Evolutionary conservation across 2,888 invertebrate genomes (phyloP), one percentile per base, ranked within the genome.

Genomic region (Tillus elongatus): DNA sequence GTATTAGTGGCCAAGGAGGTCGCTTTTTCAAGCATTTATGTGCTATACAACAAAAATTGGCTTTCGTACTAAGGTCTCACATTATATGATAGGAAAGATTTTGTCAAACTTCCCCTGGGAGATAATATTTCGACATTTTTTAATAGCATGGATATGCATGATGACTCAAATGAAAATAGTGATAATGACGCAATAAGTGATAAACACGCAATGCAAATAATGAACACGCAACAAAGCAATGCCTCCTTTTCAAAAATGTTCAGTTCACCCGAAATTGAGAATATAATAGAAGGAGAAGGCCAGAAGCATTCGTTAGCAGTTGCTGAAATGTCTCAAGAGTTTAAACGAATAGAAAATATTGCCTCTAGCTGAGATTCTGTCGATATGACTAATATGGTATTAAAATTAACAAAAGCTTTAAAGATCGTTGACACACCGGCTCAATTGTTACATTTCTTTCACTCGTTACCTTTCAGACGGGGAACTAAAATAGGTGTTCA

Each of bases 291-390:
- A 19, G n/a, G n/a, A n/a, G 24, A 19, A 6, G 24, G n/a, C 24
- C 24, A 19, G 24, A n/a, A 19, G 24, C 24, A 19, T 19, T 19
- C 24, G 24, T 19, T 19, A 19, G 24, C 24, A 19, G 24, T 19
- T 8, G 24, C 24, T 19, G 24, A 19, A 19, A 19, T 19, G 24
- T 19, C 24, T 19, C 6, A 19, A 19, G 24, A 19, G n/a, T 19
- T 19, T 19, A 19, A n/a, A 19, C 24, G 24, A 19, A 19, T 19
- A 6, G 24, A 19, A 19, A 19, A 19, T 19, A 19, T 19, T 19
- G 24, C 24, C 24, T 8, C 24, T 6, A 19, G 24, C 24, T 19
- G 24, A 6, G n/a, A 19, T 19, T 19, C 24, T 19, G 24, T 19
- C n/a, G 24, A 19, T n/a, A 19, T 19, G 24, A 19, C 24, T 19